phyloP scores from a whole-genome alignment of 2,888 invertebrate species.

The Melieria omissa region DNA sequence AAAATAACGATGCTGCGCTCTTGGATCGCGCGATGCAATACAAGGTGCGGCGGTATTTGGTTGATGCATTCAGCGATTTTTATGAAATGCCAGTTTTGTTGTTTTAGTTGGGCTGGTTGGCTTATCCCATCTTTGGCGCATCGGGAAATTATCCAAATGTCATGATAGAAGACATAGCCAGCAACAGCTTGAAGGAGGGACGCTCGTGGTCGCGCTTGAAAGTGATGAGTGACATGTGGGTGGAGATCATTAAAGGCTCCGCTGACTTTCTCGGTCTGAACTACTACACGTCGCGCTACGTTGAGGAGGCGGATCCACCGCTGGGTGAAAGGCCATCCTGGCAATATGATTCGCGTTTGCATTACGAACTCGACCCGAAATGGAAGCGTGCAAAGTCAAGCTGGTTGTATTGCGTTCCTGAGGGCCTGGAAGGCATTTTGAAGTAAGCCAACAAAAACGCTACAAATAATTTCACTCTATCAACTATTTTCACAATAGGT shows the following conservation, averaged over 20 bases:
- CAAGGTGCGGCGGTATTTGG: slow-evolving; percentile 42
- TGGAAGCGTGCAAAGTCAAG: slow-evolving; percentile 55
- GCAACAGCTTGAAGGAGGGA: slow-evolving; percentile 58
- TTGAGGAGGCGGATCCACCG: slow-evolving; percentile 45
- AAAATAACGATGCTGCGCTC: slow-evolving; percentile 42
- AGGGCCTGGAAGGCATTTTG: slow-evolving; percentile 52
- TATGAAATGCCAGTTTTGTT: neutral
- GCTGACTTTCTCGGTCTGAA: slow-evolving; percentile 59
- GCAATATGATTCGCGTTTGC: slow-evolving; percentile 67
- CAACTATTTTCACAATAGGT: slow-evolving; percentile 52
- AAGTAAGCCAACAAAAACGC: slow-evolving; percentile 39
- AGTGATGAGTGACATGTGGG: slow-evolving; percentile 45
- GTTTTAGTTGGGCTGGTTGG: slow-evolving; percentile 61
- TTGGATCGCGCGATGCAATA: slow-evolving; percentile 55
- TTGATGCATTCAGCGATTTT: neutral
- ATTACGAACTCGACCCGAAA: slow-evolving; percentile 46
- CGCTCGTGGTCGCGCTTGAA: slow-evolving; percentile 54
- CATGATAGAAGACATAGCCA: slow-evolving; percentile 56
- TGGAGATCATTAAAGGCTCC: slow-evolving; percentile 47
- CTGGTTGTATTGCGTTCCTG: slow-evolving; percentile 58
- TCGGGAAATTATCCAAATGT: slow-evolving; percentile 59
- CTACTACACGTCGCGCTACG: slow-evolving; percentile 55
- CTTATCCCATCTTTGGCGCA: slow-evolving; percentile 57
- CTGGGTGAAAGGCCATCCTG: slow-evolving; percentile 67
- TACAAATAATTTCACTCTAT: neutral